Evolutionary conservation across 2,888 invertebrate genomes (phyloP).

Genomic region (Diogma glabrata): DNA sequence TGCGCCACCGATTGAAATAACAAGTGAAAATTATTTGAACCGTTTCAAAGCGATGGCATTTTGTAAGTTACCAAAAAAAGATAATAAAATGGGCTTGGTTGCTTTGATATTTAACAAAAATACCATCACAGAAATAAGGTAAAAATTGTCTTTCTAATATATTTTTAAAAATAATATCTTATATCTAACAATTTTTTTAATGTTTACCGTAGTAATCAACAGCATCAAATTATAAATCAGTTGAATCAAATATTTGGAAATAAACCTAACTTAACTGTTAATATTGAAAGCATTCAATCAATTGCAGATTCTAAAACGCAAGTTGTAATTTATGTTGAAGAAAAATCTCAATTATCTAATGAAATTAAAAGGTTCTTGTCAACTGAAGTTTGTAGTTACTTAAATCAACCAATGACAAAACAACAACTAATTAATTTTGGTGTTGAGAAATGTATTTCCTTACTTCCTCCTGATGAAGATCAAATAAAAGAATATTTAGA

Average conservation of each 20-base stretch:
- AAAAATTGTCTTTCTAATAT: conserved; percentile 25
- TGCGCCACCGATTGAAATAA: conserved; percentile 70
- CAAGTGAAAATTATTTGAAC: conserved; percentile 81
- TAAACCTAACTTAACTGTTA: conserved; percentile 70
- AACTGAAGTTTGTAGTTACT: conserved; percentile 54
- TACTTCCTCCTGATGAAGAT: conserved; percentile 64
- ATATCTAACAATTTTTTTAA: neutral
- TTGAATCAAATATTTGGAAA: conserved; percentile 65
- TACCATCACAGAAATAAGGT: conserved; percentile 66
- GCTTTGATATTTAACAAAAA: conserved; percentile 68
- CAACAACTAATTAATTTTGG: conserved; percentile 61
- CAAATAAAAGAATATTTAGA: conserved; percentile 80
- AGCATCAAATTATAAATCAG: conserved; percentile 55
- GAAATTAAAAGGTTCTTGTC: conserved; percentile 59
- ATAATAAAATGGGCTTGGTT: conserved; percentile 86
- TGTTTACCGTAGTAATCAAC: conserved; percentile 45
- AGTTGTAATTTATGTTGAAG: conserved; percentile 60
- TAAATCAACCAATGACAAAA: conserved; percentile 59
- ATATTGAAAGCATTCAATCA: conserved; percentile 66
- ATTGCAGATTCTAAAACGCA: conserved; percentile 68
- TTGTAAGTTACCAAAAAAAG: conserved; percentile 71
- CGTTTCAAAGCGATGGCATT: conserved; percentile 93
- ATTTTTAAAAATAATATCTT: conserved; percentile 23
- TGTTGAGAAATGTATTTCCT: conserved; percentile 56
- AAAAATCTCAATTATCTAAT: conserved; percentile 50